A percentile compares a stretch with the other conserved stretches of the same genome.
Evolutionary conservation across 2,888 invertebrate genomes (phyloP).

Genomic region (Pachydiplax longipennis): DNA sequence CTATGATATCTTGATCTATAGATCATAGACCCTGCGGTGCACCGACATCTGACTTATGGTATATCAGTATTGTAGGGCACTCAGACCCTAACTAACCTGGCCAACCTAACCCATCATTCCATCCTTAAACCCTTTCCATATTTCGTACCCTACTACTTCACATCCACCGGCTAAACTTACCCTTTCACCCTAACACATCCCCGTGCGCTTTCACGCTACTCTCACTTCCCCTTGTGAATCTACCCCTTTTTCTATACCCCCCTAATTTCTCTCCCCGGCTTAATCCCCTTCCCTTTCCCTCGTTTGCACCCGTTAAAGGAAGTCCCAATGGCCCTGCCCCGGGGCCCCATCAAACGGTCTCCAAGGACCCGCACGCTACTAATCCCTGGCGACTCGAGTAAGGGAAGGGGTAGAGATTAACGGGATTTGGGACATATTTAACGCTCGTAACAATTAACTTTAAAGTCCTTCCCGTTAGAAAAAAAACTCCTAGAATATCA

Average conservation of each 20-base stretch:
- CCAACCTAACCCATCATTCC: background rate
- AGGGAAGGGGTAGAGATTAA: background rate
- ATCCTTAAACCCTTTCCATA: background rate
- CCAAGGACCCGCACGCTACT: constrained; percentile 23
- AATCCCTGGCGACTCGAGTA: background rate
- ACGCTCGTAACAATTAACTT: background rate
- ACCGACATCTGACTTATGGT: too few species aligned
- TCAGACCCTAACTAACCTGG: background rate
- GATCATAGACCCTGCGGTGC: too few species aligned
- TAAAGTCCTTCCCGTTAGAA: background rate
- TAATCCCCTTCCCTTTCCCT: background rate
- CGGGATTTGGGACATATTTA: background rate
- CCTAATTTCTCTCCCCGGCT: background rate
- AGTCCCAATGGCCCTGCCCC: constrained; percentile 31
- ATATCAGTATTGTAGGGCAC: background rate
- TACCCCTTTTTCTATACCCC: background rate
- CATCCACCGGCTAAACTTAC: too few species aligned
- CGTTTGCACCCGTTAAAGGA: constrained; percentile 31
- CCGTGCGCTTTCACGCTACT: too few species aligned
- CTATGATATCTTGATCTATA: too few species aligned
- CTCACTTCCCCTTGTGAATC: background rate
- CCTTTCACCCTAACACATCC: too few species aligned
- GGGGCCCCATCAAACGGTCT: constrained; percentile 32
- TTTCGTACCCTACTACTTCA: too few species aligned
- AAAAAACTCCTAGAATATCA: background rate